Base-by-base conservation (phyloP, 2,888 invertebrate species). In the Phyllotreta striolata region DNA sequence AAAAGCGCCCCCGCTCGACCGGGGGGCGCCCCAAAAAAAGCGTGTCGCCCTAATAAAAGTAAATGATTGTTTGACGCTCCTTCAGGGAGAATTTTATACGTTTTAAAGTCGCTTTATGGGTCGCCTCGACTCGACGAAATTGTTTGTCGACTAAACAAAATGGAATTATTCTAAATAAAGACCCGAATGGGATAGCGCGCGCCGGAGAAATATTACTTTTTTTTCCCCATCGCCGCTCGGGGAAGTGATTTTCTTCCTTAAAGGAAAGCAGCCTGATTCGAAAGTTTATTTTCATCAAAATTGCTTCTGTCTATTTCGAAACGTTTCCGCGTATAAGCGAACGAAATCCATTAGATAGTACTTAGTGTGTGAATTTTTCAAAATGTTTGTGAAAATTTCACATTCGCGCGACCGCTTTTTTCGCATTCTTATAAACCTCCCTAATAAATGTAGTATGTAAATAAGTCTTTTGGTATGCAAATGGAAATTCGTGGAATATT, bases 1-100 rank as follows among this genome's bases (percentile, higher is more conserved):
- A 10, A 49, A 35, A 49, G 12, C 34, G 24, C 2, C 7, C 49
- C 35, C 35, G 49, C 14, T 35, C 4, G 6, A 37, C 12, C 12
- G 34, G 35, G 24, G 24, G 44, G 14, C 34, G 47, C 39, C 13
- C 34, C 14, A 14, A 43, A 58, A 63, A 52, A 55, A 54, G 56
- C 54, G 9, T 62, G 66, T 66, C 69, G 60, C 61, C 62, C 59
- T 66, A 68, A 68, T 63, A 66, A 68, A 70, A 70, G 56, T 66
- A 59, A 68, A 69, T 66, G 67, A 68, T 68, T 68, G 70, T 68
- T 62, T 67, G 61, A 70, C 62, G 67, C 46, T 57, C 62, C 64
- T 63, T 44, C 43, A 65, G 70, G 66, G 51, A 37, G 46, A 57
- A 43, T 58, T 63, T 63, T 63, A 57, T 63, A 43, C 54, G 62